Conservation (phyloP, 2,797 vertebrate species). For the Hoplostethus atlanticus region DNA sequence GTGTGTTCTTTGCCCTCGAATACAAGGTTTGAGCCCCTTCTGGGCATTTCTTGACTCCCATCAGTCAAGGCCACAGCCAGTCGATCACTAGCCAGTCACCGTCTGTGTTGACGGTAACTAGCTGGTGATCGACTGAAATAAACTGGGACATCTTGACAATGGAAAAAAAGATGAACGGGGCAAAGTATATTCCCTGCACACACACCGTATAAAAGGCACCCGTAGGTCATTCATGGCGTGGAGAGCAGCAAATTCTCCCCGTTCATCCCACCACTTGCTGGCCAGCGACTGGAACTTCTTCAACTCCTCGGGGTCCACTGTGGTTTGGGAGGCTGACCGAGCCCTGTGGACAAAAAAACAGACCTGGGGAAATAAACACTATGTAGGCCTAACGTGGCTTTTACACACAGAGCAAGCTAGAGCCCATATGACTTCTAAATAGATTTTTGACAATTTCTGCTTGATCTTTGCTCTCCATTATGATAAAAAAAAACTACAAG, state of each 20-base stretch:
- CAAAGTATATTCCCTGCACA: not conserved
- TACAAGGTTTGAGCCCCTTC: not conserved
- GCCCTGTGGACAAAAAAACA: conserved; percentile 32
- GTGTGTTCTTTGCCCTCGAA: conserved; percentile 7
- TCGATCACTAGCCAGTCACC: not conserved
- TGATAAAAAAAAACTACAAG: too few relatives aligned
- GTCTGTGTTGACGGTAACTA: not conserved
- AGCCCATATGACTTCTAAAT: not conserved
- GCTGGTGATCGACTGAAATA: not conserved
- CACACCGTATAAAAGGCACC: conserved; percentile 95
- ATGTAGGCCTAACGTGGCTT: too few relatives aligned
- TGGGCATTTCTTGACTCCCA: conserved; percentile 31
- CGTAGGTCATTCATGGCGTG: conserved; percentile 96
- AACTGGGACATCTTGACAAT: not conserved
- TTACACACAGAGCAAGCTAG: not conserved
- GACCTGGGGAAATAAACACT: not conserved
- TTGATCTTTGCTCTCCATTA: too few relatives aligned
- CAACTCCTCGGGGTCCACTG: conserved; percentile 90
- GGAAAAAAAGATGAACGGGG: not conserved
- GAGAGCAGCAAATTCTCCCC: conserved; percentile 90
- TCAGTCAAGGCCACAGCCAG: conserved; percentile 18
- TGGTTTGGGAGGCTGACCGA: conserved; percentile 75
- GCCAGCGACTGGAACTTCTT: conserved; percentile 91
- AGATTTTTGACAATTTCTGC: too few relatives aligned
- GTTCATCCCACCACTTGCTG: conserved; percentile 95